phyloP scores from a whole-genome alignment of 2,888 invertebrate genomes.

The Parochlus steinenii region DNA sequence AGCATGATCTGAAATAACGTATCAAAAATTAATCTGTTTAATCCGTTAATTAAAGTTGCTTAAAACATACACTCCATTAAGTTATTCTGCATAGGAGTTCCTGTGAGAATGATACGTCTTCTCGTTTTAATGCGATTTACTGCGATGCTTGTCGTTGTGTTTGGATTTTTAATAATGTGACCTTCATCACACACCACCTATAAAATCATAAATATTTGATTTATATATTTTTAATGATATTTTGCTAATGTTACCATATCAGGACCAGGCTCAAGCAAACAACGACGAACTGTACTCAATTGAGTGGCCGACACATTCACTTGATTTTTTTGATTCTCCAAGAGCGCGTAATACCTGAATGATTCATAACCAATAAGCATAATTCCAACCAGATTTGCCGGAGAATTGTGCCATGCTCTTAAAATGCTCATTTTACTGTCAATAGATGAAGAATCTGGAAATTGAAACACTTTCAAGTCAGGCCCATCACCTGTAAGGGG shows the following conservation, averaged over 20 bases:
- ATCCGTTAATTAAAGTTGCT: conserved; percentile 1
- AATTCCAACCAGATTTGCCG: conserved; percentile 41
- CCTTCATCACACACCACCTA: conserved; percentile 83
- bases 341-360: too few species aligned
- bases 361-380: conserved; percentile 58
- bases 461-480: background rate
- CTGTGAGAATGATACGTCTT: conserved; percentile 67
- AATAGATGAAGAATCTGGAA: background rate
- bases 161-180: conserved; percentile 72
- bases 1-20: conserved; percentile 55
- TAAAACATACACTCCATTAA: conserved; percentile 48
- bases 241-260: conserved; percentile 76
- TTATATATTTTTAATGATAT: too few species aligned
- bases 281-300: too few species aligned
- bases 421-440: conserved; percentile 23
- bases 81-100: conserved; percentile 88
- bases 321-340: too few species aligned
- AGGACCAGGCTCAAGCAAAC: conserved; percentile 42
- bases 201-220: too few species aligned
- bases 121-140: conserved; percentile 55
- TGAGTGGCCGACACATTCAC: too few species aligned
- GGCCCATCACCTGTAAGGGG: conserved; percentile 26
- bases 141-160: conserved; percentile 52
- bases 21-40: too few species aligned
- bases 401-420: conserved; percentile 23